Percentiles rank a stretch among this genome's conserved stretches.
Conservation (phyloP, 1,140 invertebrate species). For the Venturia canescens region DNA sequence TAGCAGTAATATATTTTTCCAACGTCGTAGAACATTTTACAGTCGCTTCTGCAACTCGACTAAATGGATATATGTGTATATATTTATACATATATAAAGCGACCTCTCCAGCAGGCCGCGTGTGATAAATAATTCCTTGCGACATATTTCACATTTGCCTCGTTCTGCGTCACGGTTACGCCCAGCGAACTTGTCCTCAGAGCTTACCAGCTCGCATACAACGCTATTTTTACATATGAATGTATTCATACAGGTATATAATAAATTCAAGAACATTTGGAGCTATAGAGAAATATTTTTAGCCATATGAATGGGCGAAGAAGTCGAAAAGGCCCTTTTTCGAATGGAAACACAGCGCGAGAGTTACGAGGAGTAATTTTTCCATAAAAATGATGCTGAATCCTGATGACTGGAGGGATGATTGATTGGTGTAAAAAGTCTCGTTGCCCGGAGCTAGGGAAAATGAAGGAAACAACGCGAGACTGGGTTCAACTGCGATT, state of each 20-base stretch:
- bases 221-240: neutral
- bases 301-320: too few species aligned
- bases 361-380: neutral
- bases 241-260: neutral
- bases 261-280: neutral
- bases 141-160: conserved; percentile 47
- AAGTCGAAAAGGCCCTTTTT: neutral
- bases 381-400: neutral
- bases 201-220: neutral
- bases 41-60: neutral
- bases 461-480: conserved; percentile 21
- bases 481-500: neutral
- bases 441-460: conserved; percentile 8
- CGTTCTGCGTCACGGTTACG: conserved; percentile 34
- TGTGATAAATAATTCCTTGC: conserved; percentile 38
- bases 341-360: neutral
- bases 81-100: neutral
- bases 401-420: conserved; percentile 2
- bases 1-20: conserved; percentile 48
- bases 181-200: conserved; percentile 22
- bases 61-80: neutral
- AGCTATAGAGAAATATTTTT: neutral
- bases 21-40: conserved; percentile 50
- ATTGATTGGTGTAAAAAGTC: conserved; percentile 25
- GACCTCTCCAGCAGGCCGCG: conserved; percentile 14